Conservation (phyloP, 2,113 vertebrate species). For the Gymnogyps californianus region DNA sequence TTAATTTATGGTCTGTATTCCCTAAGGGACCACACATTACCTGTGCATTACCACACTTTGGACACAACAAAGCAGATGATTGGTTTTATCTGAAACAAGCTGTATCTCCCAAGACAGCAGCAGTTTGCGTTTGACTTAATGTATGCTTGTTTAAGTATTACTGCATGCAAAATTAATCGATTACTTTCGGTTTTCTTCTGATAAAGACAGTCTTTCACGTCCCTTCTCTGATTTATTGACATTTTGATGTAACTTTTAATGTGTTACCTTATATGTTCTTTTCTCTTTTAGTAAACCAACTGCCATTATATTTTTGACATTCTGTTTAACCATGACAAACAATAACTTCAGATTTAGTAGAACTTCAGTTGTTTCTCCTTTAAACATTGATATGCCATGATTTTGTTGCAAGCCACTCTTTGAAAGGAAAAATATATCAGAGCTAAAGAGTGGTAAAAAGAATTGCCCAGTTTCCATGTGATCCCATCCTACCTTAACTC, state of each 20-base stretch:
- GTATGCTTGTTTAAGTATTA: not conserved
- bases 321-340: not conserved
- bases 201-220: not conserved
- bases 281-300: not conserved
- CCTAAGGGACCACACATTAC: not conserved
- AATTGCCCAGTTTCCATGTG: not conserved
- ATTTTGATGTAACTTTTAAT: not conserved
- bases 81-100: not conserved
- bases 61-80: not conserved
- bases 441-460: not conserved
- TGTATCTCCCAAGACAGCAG: not conserved
- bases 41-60: not conserved
- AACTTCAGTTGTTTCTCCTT: not conserved
- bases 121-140: not conserved
- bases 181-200: not conserved
- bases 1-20: not conserved
- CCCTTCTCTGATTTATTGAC: not conserved
- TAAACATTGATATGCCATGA: not conserved
- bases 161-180: not conserved
- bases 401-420: not conserved
- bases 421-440: not conserved
- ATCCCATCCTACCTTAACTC: not conserved
- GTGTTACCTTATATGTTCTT: not conserved
- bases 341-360: not conserved
- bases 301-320: not conserved